These are phyloP conservation scores for Drosophila maculinotata DNA, from an alignment of 2,888 invertebrate species.

Conservation along the genomic window DNA sequence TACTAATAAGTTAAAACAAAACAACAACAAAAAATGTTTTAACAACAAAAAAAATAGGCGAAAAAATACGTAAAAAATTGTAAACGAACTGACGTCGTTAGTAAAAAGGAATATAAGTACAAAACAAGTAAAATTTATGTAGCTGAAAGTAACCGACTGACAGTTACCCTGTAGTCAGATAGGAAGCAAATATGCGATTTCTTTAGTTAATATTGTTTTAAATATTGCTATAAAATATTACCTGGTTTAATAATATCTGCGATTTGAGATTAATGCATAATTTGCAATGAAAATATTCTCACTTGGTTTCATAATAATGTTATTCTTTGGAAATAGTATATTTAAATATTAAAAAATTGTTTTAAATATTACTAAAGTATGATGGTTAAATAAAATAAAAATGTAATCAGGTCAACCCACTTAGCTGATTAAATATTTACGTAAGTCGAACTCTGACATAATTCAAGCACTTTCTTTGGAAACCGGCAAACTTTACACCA, in stretches of 20 bases:
- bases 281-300: no score
- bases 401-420: constrained; percentile 11
- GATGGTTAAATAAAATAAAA: no score
- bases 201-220: no score
- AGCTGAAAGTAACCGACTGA: neutral
- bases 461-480: constrained; percentile 22
- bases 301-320: no score
- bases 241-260: no score
- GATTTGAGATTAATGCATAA: no score
- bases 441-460: neutral
- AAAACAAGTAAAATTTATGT: neutral
- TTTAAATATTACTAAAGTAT: no score
- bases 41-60: constrained; percentile 6
- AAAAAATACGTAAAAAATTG: constrained; percentile 20
- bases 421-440: no score
- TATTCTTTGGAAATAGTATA: no score
- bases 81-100: constrained; percentile 56
- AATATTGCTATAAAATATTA: no score
- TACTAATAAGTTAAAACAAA: constrained; percentile 67
- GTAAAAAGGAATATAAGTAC: constrained; percentile 36
- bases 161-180: neutral
- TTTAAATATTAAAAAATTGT: no score
- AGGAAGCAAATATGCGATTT: no score
- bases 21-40: constrained; percentile 21
- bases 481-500: constrained; percentile 44